Conservation (phyloP, 2,797 vertebrate species). For the Anguilla megastoma region DNA sequence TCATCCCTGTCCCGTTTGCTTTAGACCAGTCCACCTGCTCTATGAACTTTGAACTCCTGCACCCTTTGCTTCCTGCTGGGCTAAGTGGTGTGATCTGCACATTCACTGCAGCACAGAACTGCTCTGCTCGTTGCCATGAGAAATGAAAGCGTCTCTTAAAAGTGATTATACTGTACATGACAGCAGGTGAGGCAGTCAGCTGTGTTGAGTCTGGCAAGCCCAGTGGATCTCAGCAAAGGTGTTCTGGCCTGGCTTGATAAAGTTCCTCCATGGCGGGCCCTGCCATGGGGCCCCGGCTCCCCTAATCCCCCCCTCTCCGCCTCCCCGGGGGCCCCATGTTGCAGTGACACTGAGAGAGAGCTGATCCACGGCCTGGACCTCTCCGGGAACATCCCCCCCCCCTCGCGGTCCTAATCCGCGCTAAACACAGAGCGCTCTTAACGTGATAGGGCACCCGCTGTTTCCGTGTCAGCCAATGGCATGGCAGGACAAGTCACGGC, state of each 20-base stretch:
- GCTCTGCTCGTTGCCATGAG: constrained; percentile 3
- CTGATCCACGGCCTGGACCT: constrained; percentile 52
- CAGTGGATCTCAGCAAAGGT: constrained; percentile 3
- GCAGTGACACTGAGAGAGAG: constrained; percentile 38
- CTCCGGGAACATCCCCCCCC: constrained; percentile 51
- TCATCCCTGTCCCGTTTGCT: constrained; percentile 35
- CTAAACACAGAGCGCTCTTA: constrained; percentile 49
- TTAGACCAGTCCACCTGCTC: constrained; percentile 17
- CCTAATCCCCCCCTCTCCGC: background rate
- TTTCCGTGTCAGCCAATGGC: constrained; percentile 49
- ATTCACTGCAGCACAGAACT: background rate
- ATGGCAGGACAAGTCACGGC: background rate
- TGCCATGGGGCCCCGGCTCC: background rate
- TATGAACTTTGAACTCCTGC: constrained; percentile 2
- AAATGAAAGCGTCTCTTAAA: background rate
- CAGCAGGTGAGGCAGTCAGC: background rate
- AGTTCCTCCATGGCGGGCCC: background rate
- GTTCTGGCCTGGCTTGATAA: constrained; percentile 7
- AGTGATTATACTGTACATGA: background rate
- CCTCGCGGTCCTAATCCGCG: constrained; percentile 47
- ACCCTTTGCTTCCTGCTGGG: background rate
- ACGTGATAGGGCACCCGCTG: constrained; percentile 53
- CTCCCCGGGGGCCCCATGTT: background rate
- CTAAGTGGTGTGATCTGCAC: constrained; percentile 22
- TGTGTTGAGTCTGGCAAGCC: constrained; percentile 18